These are phyloP conservation scores for Apostichopus leukothele DNA, from an alignment of 53 echinoderm and acorn worm species.

Conservation along the genomic window DNA sequence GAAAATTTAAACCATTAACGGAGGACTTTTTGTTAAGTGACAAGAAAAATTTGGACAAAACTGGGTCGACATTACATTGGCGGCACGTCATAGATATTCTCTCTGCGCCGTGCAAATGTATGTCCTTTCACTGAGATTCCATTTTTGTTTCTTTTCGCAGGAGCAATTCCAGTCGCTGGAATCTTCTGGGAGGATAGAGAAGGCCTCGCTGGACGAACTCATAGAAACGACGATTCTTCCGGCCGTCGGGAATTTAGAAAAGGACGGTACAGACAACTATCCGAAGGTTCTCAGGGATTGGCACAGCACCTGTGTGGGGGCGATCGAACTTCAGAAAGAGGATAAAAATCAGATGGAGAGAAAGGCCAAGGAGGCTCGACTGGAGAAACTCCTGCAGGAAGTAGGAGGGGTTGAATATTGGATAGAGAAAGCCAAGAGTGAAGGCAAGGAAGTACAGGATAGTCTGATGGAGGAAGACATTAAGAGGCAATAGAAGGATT, in stretches of 20 bases:
- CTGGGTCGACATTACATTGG: too few species aligned
- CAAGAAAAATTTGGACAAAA: too few species aligned
- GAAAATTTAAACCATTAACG: too few species aligned
- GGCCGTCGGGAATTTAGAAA: neutral
- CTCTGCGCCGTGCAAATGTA: too few species aligned
- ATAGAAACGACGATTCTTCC: neutral
- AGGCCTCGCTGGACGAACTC: conserved; percentile 1
- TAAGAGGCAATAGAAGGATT: conserved; percentile 6
- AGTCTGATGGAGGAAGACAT: conserved; percentile 20
- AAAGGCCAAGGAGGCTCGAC: conserved; percentile 56
- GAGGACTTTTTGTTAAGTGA: too few species aligned
- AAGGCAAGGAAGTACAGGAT: conserved; percentile 36
- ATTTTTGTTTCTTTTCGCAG: neutral
- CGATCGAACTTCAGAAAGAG: conserved; percentile 53
- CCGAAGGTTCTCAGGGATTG: conserved; percentile 20
- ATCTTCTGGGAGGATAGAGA: conserved; percentile 9
- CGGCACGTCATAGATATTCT: too few species aligned
- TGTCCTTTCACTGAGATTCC: too few species aligned
- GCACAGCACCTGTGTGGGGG: conserved; percentile 52
- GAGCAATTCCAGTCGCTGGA: neutral
- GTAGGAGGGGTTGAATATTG: conserved; percentile 76
- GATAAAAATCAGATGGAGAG: conserved; percentile 57
- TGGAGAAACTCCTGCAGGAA: conserved; percentile 71
- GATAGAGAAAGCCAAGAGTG: conserved; percentile 58
- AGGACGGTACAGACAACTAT: neutral